Evolutionary conservation across 35 echinoderm and acorn worm species (phyloP).

Genomic region (Lytechinus variegatus): DNA sequence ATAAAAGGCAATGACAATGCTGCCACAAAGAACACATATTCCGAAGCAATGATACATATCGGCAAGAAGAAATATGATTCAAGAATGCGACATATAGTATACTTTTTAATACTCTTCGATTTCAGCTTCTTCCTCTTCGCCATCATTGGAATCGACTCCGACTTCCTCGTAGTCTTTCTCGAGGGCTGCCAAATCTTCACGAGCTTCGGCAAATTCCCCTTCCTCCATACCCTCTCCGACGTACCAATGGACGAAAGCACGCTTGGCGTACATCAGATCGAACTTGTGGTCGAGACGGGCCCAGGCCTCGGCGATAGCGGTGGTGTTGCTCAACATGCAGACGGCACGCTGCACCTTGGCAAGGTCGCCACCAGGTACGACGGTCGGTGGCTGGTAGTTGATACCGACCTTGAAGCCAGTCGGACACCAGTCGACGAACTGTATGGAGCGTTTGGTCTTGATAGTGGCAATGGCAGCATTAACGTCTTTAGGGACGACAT

Average conservation of each 20-base stretch:
- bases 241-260: slow-evolving; percentile 50
- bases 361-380: slow-evolving; percentile 35
- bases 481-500: slow-evolving; percentile 74
- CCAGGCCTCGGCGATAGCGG: slow-evolving; percentile 74
- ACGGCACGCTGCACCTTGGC: slow-evolving; percentile 48
- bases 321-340: slow-evolving; percentile 62
- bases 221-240: slow-evolving; percentile 43
- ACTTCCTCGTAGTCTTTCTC: slow-evolving; percentile 14
- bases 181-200: slow-evolving; percentile 22
- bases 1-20: background rate
- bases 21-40: background rate
- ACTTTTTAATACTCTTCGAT: background rate
- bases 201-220: slow-evolving; percentile 36
- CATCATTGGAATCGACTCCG: background rate
- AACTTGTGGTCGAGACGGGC: slow-evolving; percentile 70
- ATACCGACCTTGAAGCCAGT: slow-evolving; percentile 40
- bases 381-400: slow-evolving; percentile 25
- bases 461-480: slow-evolving; percentile 58
- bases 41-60: background rate
- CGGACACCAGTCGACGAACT: slow-evolving; percentile 39
- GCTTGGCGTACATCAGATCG: slow-evolving; percentile 30
- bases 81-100: background rate
- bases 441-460: slow-evolving; percentile 64
- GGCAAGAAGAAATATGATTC: background rate
- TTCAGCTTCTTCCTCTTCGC: background rate